A percentile compares a stretch with the other conserved stretches of the same genome.
These are phyloP conservation scores for Corythoichthys intestinalis DNA, from an alignment of 2,113 vertebrate genomes.

Conservation along the genomic window DNA sequence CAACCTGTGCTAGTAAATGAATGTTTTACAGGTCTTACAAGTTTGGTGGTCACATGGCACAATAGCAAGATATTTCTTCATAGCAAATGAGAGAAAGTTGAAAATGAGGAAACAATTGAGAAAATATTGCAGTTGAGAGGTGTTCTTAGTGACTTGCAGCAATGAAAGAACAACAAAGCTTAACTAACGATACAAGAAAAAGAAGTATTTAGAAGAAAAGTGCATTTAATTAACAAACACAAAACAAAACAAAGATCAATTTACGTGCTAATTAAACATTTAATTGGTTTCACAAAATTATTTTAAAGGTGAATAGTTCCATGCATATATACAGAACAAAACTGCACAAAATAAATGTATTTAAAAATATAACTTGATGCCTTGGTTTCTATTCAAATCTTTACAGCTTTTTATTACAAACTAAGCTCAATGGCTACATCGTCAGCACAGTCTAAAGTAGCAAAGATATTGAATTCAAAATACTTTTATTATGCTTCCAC, in stretches of 20 bases:
- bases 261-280: neutral
- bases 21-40: neutral
- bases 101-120: neutral
- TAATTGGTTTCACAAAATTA: neutral
- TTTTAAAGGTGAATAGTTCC: neutral
- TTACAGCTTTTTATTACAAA: neutral
- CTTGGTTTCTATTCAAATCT: neutral
- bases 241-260: neutral
- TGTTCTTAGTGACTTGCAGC: neutral
- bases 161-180: neutral
- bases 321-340: neutral
- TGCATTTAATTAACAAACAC: neutral
- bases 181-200: neutral
- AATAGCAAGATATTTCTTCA: neutral
- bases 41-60: neutral
- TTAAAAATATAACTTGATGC: neutral
- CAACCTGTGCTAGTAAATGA: neutral
- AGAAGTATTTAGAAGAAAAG: neutral
- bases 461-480: neutral
- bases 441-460: neutral
- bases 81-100: neutral
- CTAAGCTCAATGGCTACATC: neutral
- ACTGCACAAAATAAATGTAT: neutral
- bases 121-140: neutral
- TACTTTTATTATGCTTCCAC: neutral